Evolutionary conservation across 2,888 invertebrate species (phyloP).

Genomic region (Hypselothyrea guttata): DNA sequence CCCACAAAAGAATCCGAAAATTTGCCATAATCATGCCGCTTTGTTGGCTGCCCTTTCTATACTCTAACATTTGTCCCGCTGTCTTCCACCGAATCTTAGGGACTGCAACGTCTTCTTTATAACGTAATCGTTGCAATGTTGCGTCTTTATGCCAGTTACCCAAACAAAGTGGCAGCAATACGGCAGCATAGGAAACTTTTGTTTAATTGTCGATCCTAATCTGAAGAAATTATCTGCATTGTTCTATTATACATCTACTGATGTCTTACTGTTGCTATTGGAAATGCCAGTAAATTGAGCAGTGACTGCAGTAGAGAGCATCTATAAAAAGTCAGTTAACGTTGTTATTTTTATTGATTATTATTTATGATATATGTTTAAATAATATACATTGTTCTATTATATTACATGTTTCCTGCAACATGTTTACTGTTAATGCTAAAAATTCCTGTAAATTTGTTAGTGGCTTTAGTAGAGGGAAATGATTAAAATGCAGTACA

Average conservation of each 20-base stretch:
- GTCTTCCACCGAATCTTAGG: constrained; percentile 31
- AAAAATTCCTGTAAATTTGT: no score
- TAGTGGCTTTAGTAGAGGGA: no score
- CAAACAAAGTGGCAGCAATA: constrained; percentile 22
- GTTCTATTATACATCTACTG: constrained; percentile 8
- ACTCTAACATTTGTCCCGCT: constrained; percentile 26
- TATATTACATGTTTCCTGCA: no score
- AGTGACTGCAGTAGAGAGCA: not conserved
- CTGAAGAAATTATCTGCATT: constrained; percentile 1
- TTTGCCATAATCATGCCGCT: constrained; percentile 78
- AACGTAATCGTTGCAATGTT: constrained; percentile 70
- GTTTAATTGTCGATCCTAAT: constrained; percentile 21
- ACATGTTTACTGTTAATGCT: no score
- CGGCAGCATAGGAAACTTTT: constrained; percentile 9
- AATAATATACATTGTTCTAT: no score
- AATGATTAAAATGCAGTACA: no score
- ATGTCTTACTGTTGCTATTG: constrained; percentile 6
- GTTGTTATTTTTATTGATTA: no score
- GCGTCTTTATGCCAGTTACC: constrained; percentile 52
- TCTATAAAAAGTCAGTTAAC: no score
- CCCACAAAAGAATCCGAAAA: constrained; percentile 74
- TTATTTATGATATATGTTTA: no score
- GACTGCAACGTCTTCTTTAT: constrained; percentile 42
- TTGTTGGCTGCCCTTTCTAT: constrained; percentile 30
- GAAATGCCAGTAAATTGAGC: not conserved